A percentile compares a stretch with the other conserved stretches of the same genome.
Conservation (phyloP, 1,140 invertebrate species). For the Trachymyrmex cornetzi region DNA sequence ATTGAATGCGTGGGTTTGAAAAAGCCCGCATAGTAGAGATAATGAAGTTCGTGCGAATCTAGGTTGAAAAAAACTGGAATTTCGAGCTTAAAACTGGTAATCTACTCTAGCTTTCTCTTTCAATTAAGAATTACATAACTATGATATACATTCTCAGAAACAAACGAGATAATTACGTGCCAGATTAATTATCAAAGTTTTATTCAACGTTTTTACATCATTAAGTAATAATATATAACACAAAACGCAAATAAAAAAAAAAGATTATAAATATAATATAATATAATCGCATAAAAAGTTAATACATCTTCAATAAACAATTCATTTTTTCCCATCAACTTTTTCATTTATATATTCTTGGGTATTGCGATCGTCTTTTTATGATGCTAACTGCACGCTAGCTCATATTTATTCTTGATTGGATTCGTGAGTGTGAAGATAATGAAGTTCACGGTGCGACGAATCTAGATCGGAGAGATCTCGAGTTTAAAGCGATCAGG, state of each 20-base stretch:
- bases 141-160: slow-evolving; percentile 13
- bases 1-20: slow-evolving; percentile 26
- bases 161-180: not conserved
- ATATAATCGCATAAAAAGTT: not conserved
- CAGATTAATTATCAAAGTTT: not conserved
- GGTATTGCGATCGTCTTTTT: not conserved
- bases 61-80: slow-evolving; percentile 27
- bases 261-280: not conserved
- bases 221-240: not conserved
- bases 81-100: slow-evolving; percentile 16
- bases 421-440: not conserved
- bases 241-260: not conserved
- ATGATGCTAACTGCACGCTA: not conserved
- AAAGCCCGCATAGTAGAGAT: slow-evolving; percentile 15
- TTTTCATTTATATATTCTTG: slow-evolving; percentile 4
- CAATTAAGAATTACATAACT: not conserved
- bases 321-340: not conserved
- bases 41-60: slow-evolving; percentile 28
- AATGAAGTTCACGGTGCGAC: slow-evolving; percentile 29
- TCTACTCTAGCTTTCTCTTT: slow-evolving; percentile 9
- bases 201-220: not conserved
- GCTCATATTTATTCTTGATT: slow-evolving; percentile 15
- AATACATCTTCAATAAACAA: not conserved
- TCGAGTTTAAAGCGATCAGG: slow-evolving; percentile 9
- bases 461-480: not conserved